Conservation (phyloP, 1,140 invertebrate genomes). For the Cardiocondyla obscurior region DNA sequence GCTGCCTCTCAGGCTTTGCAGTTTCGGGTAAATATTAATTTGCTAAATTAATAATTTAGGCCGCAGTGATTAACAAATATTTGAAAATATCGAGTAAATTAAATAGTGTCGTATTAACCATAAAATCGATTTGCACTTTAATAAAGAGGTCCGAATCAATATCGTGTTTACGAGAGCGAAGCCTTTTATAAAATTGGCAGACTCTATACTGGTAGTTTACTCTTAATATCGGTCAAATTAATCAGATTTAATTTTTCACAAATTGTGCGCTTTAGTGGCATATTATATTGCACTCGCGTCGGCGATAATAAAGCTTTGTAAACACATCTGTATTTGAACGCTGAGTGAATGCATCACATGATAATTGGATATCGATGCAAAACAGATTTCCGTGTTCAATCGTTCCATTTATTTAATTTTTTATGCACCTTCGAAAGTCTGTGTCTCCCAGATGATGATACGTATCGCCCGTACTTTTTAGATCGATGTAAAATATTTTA, state of each 20-base stretch:
- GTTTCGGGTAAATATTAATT: background rate
- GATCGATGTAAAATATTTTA: background rate
- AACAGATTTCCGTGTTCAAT: slow-evolving; percentile 3
- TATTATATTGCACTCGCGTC: background rate
- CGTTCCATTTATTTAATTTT: slow-evolving; percentile 33
- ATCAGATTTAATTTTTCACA: slow-evolving; percentile 30
- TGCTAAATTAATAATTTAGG: slow-evolving; percentile 19
- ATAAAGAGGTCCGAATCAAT: slow-evolving; percentile 18
- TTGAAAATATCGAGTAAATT: slow-evolving; percentile 6
- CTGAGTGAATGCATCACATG: background rate
- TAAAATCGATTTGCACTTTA: background rate
- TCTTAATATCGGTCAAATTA: slow-evolving; percentile 1
- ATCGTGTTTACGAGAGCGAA: background rate
- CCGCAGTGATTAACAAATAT: background rate
- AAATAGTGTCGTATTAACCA: background rate
- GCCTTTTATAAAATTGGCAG: slow-evolving; percentile 28
- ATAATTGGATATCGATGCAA: slow-evolving; percentile 29
- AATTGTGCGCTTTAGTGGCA: background rate
- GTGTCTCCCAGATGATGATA: background rate
- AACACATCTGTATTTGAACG: slow-evolving; percentile 6
- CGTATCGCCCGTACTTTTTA: background rate
- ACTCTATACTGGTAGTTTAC: slow-evolving; percentile 6
- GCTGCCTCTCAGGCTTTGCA: background rate
- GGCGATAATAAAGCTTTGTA: slow-evolving; percentile 11
- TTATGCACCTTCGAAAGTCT: background rate